Conservation (phyloP, 2,888 invertebrate genomes). For the Acleris sparsana region DNA sequence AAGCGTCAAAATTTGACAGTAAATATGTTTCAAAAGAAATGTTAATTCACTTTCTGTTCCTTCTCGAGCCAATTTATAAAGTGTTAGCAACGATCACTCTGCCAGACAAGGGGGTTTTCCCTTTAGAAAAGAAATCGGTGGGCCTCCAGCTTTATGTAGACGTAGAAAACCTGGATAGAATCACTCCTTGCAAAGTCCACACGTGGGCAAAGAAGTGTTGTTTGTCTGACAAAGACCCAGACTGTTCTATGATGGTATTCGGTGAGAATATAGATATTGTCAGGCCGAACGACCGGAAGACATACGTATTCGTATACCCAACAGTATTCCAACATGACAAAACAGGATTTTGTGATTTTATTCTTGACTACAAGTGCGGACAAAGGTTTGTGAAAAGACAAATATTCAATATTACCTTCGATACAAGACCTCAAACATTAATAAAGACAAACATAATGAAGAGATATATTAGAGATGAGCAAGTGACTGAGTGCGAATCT, state of each 20-base stretch:
- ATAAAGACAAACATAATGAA: slow-evolving; percentile 13
- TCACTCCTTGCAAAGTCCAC: slow-evolving; percentile 7
- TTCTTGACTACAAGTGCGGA: slow-evolving; percentile 14
- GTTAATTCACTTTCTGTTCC: slow-evolving; percentile 24
- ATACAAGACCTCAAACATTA: slow-evolving; percentile 9
- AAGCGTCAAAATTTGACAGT: not conserved
- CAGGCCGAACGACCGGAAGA: slow-evolving; percentile 14
- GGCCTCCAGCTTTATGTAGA: slow-evolving; percentile 27
- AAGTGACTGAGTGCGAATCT: slow-evolving; percentile 9
- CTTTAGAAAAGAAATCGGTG: slow-evolving; percentile 17
- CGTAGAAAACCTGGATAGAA: slow-evolving; percentile 16
- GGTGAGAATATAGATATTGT: slow-evolving; percentile 4
- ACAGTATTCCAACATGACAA: slow-evolving; percentile 32
- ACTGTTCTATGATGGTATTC: slow-evolving; percentile 19
- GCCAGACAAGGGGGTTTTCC: slow-evolving; percentile 20
- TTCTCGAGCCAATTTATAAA: slow-evolving; percentile 10
- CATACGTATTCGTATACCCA: slow-evolving; percentile 22
- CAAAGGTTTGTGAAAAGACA: slow-evolving; percentile 3
- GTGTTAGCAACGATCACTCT: slow-evolving; percentile 13
- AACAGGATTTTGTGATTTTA: slow-evolving; percentile 19
- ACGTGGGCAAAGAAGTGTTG: slow-evolving; percentile 20
- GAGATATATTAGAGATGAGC: slow-evolving; percentile 9
- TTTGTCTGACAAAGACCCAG: slow-evolving; percentile 8
- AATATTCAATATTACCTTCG: slow-evolving; percentile 24
- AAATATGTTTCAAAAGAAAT: slow-evolving; percentile 27